phyloP scores from a whole-genome alignment of 2,888 invertebrate genomes.

The Ephialtes manifestator region DNA sequence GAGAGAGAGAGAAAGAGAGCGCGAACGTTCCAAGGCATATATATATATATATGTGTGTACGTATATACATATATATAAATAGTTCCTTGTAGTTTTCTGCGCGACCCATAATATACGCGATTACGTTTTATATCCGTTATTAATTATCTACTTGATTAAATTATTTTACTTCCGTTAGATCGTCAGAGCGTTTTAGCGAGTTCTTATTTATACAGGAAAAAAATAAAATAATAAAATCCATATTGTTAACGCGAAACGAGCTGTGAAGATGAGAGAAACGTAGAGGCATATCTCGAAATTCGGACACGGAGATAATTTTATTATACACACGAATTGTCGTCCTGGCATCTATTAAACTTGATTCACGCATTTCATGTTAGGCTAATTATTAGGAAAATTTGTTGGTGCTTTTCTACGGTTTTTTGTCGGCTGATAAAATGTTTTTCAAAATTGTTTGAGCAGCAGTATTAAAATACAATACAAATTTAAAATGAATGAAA shows the following conservation, averaged over 20 bases:
- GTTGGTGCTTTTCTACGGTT: neutral
- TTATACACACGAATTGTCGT: neutral
- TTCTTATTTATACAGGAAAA: neutral
- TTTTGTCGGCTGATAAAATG: too few relatives aligned
- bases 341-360: neutral
- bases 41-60: constrained; percentile 2
- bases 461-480: too few relatives aligned
- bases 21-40: constrained; percentile 34
- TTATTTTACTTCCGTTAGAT: constrained; percentile 27
- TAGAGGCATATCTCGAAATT: constrained; percentile 44
- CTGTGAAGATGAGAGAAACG: constrained; percentile 22
- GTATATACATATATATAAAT: neutral
- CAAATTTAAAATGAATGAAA: too few relatives aligned
- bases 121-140: constrained; percentile 22
- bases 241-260: constrained; percentile 40
- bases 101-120: neutral
- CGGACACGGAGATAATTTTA: neutral
- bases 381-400: neutral
- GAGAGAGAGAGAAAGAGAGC: constrained; percentile 10
- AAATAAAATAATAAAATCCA: neutral
- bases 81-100: constrained; percentile 26
- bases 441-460: too few relatives aligned
- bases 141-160: constrained; percentile 32
- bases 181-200: neutral
- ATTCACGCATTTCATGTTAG: neutral